Base-by-base conservation (phyloP, 2,113 vertebrate species). In the Phyllostomus hastatus region DNA sequence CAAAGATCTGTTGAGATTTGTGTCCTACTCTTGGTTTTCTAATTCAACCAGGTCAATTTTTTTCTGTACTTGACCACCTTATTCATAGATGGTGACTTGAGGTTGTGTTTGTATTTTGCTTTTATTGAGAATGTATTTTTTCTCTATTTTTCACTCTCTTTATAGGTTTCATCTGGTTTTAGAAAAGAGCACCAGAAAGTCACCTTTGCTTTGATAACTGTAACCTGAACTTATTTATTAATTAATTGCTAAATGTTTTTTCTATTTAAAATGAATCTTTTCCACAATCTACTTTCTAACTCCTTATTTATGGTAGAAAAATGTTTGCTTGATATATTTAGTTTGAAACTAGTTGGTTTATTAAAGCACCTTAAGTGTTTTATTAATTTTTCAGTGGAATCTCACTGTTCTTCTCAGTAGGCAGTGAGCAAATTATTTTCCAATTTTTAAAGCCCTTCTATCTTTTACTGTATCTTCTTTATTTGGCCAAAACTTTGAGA, bases 211-310 rank as follows among this genome's bases (percentile, higher is more conserved):
- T 88, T 88, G 86, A 76, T n/a, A 66, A 52, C 52, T 75, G 11
- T 69, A 94, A 94, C 5, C 72, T 83, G 17, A 95, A 79, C 28
- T 88, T 93, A 66, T 87, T 90, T 72, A 50, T 87, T 79, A 81
- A 54, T 78, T 70, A 57, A 57, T 57, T 57, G 3, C 52, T 64
- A 61, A 73, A 19, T 92, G 26, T 26, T 66, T 92, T 78, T 78
- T 16, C 11, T 73, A 83, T 43, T 93, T 83, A 26, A 88, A 93
- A 64, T 93, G 19, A 83, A 78, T 88, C 7, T 31, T 88, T 64
- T 70, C 33, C 61, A 66, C 15, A 35, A 8, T 75, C 20, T 87
- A 64, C 33, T 54, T 92, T 93, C 28, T 88, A 87, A 35, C 2
- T 70, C 1, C 8, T 35, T 64, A 82, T 87, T 88, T 82, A 43